These are phyloP conservation scores for Incurvaria masculella DNA, from an alignment of 2,888 invertebrate species.

Conservation along the genomic window DNA sequence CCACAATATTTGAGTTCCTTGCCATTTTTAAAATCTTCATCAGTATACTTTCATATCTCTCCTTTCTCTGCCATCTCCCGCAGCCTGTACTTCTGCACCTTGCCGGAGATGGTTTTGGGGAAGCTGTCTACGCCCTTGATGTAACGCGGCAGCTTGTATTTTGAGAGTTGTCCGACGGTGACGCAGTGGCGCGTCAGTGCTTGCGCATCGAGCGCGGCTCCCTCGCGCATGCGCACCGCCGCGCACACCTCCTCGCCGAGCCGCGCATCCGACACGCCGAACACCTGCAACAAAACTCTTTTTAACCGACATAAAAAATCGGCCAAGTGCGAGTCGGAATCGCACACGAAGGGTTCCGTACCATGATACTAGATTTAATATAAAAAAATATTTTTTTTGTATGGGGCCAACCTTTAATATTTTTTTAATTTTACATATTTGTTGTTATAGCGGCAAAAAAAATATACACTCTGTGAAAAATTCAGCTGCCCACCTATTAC, in stretches of 20 bases:
- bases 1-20: too few relatives aligned
- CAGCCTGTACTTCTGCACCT: slow-evolving; percentile 63
- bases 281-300: slow-evolving; percentile 51
- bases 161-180: slow-evolving; percentile 61
- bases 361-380: too few relatives aligned
- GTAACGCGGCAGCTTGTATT: slow-evolving; percentile 70
- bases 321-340: too few relatives aligned
- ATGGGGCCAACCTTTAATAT: too few relatives aligned
- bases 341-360: too few relatives aligned
- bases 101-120: slow-evolving; percentile 71
- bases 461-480: too few relatives aligned
- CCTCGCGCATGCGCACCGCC: slow-evolving; percentile 50
- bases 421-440: too few relatives aligned
- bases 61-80: slow-evolving; percentile 26
- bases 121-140: slow-evolving; percentile 59
- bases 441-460: too few relatives aligned
- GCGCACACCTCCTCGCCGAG: slow-evolving; percentile 67
- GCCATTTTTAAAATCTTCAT: too few relatives aligned
- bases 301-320: too few relatives aligned
- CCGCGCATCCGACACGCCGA: slow-evolving; percentile 62
- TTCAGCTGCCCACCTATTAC: too few relatives aligned
- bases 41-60: slow-evolving; percentile 15
- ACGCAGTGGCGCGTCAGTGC: slow-evolving; percentile 40
- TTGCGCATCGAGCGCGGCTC: slow-evolving; percentile 31
- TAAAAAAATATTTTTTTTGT: too few relatives aligned